Evolutionary conservation across 2,113 vertebrate species (phyloP).

Genomic region (Corythornis madagascariensis): DNA sequence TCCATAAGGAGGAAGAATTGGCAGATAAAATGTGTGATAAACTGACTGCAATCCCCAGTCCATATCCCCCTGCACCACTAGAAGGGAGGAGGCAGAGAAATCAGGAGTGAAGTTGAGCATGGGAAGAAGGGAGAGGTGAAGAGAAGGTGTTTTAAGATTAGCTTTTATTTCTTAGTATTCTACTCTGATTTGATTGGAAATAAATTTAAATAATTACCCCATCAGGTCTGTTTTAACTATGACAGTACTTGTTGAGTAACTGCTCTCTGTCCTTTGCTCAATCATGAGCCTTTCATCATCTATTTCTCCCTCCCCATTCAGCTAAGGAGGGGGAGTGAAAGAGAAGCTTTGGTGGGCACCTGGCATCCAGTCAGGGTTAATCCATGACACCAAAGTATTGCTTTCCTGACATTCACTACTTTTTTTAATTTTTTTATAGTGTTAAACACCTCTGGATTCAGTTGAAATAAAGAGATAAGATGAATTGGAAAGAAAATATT

Average conservation of each 20-base stretch:
- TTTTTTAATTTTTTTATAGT: not conserved
- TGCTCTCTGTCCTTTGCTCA: not conserved
- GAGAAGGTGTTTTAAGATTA: not conserved
- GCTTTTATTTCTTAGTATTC: not conserved
- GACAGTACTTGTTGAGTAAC: not conserved
- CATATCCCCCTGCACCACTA: not conserved
- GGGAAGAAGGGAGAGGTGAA: not conserved
- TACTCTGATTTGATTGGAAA: not conserved
- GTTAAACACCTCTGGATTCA: not conserved
- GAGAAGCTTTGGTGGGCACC: not conserved
- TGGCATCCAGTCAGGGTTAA: not conserved
- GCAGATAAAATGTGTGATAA: not conserved
- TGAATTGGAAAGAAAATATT: not conserved
- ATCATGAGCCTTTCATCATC: rapidly evolving
- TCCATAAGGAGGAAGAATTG: not conserved
- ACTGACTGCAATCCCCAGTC: not conserved
- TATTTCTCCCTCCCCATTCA: not conserved
- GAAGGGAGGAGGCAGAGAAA: not conserved
- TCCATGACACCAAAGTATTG: not conserved
- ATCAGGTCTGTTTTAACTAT: not conserved
- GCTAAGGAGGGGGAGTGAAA: not conserved
- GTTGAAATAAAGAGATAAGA: not conserved
- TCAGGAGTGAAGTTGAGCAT: not conserved
- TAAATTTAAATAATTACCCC: not conserved
- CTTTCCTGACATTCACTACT: not conserved